Percentiles rank a stretch among this genome's conserved stretches.
Evolutionary conservation across 92 coral and sea anemone genomes (phyloP).

Genomic region (Phymanthus crucifer): DNA sequence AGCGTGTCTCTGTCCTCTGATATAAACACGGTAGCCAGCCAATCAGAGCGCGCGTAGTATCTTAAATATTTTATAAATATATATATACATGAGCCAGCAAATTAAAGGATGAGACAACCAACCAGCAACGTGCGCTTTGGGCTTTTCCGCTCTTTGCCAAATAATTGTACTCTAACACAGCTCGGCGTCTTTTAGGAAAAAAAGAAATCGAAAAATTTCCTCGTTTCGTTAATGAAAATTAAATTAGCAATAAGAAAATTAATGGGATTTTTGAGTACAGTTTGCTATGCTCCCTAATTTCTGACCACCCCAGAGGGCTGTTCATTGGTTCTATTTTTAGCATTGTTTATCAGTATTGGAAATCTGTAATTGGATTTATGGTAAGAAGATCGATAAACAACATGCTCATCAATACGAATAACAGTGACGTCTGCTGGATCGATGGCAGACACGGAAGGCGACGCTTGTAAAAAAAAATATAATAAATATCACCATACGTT

Average conservation of each 20-base stretch:
- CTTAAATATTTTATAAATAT: too few relatives aligned
- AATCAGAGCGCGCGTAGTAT: too few relatives aligned
- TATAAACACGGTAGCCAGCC: too few relatives aligned
- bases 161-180: neutral
- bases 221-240: neutral
- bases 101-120: too few relatives aligned
- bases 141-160: slow-evolving; percentile 7
- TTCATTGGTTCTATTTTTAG: slow-evolving; percentile 5
- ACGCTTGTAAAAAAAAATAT: neutral
- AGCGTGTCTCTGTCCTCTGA: too few relatives aligned
- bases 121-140: neutral
- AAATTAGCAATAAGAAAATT: neutral
- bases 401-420: neutral
- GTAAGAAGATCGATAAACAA: neutral
- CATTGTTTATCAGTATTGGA: neutral
- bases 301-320: neutral
- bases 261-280: neutral
- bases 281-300: slow-evolving; percentile 3
- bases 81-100: too few relatives aligned
- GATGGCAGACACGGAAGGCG: neutral
- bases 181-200: neutral
- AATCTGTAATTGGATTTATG: slow-evolving; percentile 8
- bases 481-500: neutral
- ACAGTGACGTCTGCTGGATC: neutral
- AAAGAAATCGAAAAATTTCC: neutral